Base-by-base conservation (phyloP, 1,140 invertebrate genomes). In the Drosophila pectinifera region DNA sequence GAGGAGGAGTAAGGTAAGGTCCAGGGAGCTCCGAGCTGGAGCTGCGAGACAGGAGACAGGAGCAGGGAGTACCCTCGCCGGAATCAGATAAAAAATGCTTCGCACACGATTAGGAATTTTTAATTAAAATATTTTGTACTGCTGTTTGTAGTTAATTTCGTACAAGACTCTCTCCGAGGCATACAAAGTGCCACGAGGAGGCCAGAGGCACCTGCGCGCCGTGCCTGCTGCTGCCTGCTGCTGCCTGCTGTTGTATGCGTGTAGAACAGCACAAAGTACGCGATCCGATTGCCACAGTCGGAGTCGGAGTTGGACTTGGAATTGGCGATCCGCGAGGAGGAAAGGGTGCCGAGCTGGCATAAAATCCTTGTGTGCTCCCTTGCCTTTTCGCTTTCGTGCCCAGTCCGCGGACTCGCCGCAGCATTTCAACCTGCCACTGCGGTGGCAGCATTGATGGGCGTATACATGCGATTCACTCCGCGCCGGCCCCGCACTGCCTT, bases 61-160 rank as follows among this genome's bases (percentile, higher is more conserved):
- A 56, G 77, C 34, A 73, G 49, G 49, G 49, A n/a, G 49, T 22
- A 51, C 48, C 48, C 48, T 51, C 18, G 55, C 76, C 65, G 74
- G 68, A 83, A 91, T 91, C 90, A 91, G 90, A 91, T 91, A 91
- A 91, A 91, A 90, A 91, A 90, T 89, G 86, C 90, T 91, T 91
- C 90, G 90, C 90, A 91, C 90, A 91, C 90, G 90, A 91, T 91
- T 91, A 91, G 90, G 90, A 91, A 91, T 91, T 91, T 91, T 91
- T 91, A 91, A 91, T 91, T 91, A 91, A 91, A 91, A 91, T 91
- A 91, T 91, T 91, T 91, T 91, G 89, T 91, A 90, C 86, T 86
- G 86, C 80, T 86, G 82, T 91, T 91, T 91, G 90, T 91, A 89
- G 80, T 91, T 78, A 89, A 78, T 84, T 91, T 84, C 74, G 84